These are phyloP conservation scores for Cordilura impudica DNA, from an alignment of 2,888 invertebrate species.

Conservation along the genomic window DNA sequence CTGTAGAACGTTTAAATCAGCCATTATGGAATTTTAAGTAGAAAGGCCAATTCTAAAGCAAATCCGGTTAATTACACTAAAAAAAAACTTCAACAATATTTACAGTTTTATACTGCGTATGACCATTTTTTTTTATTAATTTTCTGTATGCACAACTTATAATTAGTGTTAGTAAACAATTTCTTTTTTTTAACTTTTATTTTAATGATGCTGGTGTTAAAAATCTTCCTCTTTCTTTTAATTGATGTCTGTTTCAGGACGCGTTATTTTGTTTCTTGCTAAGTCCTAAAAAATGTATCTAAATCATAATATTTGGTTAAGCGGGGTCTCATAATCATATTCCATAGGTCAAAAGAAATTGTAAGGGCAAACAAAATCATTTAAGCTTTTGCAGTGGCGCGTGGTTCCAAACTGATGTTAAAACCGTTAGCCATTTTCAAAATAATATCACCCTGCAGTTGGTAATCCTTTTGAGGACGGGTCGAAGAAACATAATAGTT, in stretches of 20 bases:
- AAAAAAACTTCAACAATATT: background rate
- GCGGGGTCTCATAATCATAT: background rate
- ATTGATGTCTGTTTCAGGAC: conserved; percentile 21
- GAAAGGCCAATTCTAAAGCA: too few species aligned
- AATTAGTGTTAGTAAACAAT: conserved; percentile 6
- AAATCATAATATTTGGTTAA: background rate
- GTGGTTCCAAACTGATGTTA: conserved; percentile 83
- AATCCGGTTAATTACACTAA: too few species aligned
- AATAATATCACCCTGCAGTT: conserved; percentile 85
- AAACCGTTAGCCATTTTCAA: conserved; percentile 87
- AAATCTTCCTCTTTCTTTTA: conserved; percentile 44
- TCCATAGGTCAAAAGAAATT: background rate
- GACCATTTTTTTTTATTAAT: conserved; percentile 36
- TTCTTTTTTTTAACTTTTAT: background rate
- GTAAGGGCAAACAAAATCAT: background rate
- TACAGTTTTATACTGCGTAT: conserved; percentile 60
- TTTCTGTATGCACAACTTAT: conserved; percentile 10
- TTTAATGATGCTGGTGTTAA: conserved; percentile 27
- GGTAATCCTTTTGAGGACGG: conserved; percentile 83
- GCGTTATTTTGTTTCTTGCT: conserved; percentile 8
- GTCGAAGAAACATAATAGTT: conserved; percentile 83
- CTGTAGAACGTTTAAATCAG: too few species aligned
- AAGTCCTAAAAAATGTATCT: conserved; percentile 1
- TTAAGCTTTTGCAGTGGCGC: conserved; percentile 70
- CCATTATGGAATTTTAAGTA: too few species aligned